Percentiles rank a stretch among this genome's conserved stretches.
These are phyloP conservation scores for Axinella damicornis DNA, from an alignment of 37 sponge, comb jelly and placozoan genomes.

Conservation along the genomic window DNA sequence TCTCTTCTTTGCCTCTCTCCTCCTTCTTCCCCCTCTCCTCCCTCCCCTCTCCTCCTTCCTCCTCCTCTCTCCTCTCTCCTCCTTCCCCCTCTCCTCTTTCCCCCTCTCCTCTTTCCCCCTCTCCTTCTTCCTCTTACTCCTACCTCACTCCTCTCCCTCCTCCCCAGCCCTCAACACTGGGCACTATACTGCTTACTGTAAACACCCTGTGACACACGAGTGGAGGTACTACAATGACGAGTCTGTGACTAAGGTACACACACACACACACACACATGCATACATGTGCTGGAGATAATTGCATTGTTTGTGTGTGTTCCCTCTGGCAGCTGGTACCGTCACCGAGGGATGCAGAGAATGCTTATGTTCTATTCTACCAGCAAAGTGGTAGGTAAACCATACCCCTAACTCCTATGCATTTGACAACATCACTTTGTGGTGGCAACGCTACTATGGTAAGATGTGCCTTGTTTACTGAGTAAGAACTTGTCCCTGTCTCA, in stretches of 20 bases:
- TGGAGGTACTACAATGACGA: constrained; percentile 83
- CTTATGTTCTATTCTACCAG: constrained; percentile 69
- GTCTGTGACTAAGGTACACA: constrained; percentile 60
- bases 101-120: background rate
- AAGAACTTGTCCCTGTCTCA: background rate
- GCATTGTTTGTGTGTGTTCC: too few species aligned
- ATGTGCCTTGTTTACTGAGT: too few species aligned
- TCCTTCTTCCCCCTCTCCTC: background rate
- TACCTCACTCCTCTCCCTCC: constrained; percentile 18
- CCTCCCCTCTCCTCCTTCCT: constrained; percentile 1
- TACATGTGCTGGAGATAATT: too few species aligned
- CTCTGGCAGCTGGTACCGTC: background rate
- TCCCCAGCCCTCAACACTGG: constrained; percentile 58
- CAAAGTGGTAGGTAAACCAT: background rate
- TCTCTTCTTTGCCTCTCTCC: background rate
- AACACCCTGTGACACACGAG: constrained; percentile 35
- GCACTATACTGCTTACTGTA: constrained; percentile 77
- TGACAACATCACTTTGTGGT: too few species aligned
- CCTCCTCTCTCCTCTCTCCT: background rate
- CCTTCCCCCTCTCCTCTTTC: constrained; percentile 10
- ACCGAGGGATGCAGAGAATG: constrained; percentile 46
- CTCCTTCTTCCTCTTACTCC: background rate
- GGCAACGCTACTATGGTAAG: too few species aligned
- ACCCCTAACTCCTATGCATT: too few species aligned
- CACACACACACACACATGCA: too few species aligned